phyloP scores from a whole-genome alignment of 2,888 invertebrate genomes.

The Ypsolopha sequella region DNA sequence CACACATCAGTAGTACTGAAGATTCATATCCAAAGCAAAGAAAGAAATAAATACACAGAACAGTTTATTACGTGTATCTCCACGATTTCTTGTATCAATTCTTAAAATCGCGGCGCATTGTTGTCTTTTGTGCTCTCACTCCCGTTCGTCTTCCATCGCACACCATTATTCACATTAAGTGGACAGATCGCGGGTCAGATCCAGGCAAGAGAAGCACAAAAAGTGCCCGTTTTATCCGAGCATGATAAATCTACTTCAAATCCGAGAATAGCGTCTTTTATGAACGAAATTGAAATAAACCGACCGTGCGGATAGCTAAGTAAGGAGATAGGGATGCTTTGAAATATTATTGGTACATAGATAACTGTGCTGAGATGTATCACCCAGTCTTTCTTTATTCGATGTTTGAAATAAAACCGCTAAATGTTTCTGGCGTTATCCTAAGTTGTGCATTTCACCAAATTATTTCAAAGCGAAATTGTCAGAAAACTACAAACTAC shows the following conservation, averaged over 20 bases:
- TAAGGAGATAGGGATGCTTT: constrained; percentile 66
- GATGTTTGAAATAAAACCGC: too few species aligned
- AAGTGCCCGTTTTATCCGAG: constrained; percentile 71
- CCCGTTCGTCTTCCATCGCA: constrained; percentile 70
- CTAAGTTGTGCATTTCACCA: too few species aligned
- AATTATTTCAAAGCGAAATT: too few species aligned
- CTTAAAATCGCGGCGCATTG: constrained; percentile 65
- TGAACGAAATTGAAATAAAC: constrained; percentile 72
- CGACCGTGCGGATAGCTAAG: constrained; percentile 71
- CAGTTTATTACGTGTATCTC: constrained; percentile 26
- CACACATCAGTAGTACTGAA: neutral
- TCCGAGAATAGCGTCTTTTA: constrained; percentile 72
- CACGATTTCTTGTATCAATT: constrained; percentile 61
- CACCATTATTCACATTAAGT: constrained; percentile 72
- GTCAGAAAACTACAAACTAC: too few species aligned
- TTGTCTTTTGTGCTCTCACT: constrained; percentile 67
- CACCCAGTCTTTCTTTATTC: too few species aligned
- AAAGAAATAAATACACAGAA: neutral
- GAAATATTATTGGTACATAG: constrained; percentile 31
- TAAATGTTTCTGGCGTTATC: too few species aligned
- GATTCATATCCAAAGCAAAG: neutral
- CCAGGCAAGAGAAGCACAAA: constrained; percentile 72
- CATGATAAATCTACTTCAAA: constrained; percentile 72
- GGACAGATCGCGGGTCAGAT: constrained; percentile 72
- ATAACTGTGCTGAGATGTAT: neutral